These are phyloP conservation scores for Drosophila novamexicana DNA, from an alignment of 1,140 invertebrate species.

Conservation along the genomic window DNA sequence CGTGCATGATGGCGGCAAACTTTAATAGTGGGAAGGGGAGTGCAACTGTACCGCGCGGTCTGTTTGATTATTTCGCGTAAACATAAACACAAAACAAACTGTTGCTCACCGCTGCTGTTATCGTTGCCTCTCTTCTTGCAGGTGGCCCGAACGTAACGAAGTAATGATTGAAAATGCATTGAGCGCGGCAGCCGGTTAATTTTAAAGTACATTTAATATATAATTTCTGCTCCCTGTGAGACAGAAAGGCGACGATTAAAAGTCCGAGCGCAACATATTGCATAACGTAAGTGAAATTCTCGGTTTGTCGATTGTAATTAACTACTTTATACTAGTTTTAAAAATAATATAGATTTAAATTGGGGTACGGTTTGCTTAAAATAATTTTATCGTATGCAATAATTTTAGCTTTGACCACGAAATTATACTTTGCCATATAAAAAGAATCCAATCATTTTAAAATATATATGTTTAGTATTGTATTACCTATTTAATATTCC, in stretches of 20 bases:
- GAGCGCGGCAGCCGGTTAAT: conserved; percentile 38
- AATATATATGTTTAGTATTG: neutral
- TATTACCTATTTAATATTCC: neutral
- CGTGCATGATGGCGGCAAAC: neutral
- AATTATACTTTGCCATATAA: too few relatives aligned
- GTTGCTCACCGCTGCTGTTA: conserved; percentile 70
- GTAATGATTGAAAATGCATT: conserved; percentile 42
- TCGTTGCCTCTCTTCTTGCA: conserved; percentile 63
- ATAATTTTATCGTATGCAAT: too few relatives aligned
- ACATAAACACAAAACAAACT: conserved; percentile 81
- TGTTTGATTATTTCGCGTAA: conserved; percentile 79
- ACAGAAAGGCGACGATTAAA: conserved; percentile 19
- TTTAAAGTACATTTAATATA: conserved; percentile 26
- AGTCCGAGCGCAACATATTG: conserved; percentile 12
- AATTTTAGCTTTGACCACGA: too few relatives aligned
- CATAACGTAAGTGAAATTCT: conserved; percentile 26
- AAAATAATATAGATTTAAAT: too few relatives aligned
- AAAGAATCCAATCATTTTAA: too few relatives aligned
- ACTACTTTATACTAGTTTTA: neutral
- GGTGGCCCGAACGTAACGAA: conserved; percentile 55
- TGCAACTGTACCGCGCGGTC: conserved; percentile 73
- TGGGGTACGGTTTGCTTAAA: too few relatives aligned
- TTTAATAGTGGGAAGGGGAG: conserved; percentile 55
- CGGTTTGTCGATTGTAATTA: neutral
- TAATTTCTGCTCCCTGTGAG: conserved; percentile 39